These are phyloP conservation scores for Pterocles orientalis DNA, from an alignment of 2,113 vertebrate genomes.

Conservation along the genomic window DNA sequence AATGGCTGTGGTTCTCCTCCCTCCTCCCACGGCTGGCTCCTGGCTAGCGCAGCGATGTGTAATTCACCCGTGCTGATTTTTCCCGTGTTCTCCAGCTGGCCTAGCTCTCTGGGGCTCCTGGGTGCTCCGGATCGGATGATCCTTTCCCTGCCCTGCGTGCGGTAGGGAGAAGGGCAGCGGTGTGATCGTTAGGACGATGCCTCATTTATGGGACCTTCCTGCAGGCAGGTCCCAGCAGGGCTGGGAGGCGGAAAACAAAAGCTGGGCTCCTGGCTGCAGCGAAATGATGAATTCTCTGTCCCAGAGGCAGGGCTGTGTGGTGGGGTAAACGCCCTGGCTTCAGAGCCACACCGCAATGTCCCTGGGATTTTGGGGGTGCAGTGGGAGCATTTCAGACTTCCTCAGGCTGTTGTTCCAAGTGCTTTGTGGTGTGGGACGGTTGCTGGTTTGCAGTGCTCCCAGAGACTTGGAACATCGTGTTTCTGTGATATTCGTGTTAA, in stretches of 20 bases:
- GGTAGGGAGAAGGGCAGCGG: neutral
- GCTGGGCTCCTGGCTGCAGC: neutral
- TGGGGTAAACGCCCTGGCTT: neutral
- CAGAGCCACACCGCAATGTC: accelerated
- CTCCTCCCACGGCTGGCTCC: neutral
- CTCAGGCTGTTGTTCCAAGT: neutral
- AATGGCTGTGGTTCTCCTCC: neutral
- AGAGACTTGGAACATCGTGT: neutral
- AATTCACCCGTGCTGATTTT: neutral
- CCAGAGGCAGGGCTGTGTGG: neutral
- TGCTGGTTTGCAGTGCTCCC: neutral
- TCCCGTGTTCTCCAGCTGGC: neutral
- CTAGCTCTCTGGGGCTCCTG: neutral
- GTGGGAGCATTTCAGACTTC: neutral
- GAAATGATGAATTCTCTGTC: neutral
- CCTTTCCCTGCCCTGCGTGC: neutral
- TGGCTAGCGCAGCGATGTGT: neutral
- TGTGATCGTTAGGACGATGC: neutral
- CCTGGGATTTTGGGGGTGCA: accelerated
- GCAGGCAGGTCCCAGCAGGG: neutral
- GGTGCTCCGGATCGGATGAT: neutral
- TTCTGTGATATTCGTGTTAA: neutral
- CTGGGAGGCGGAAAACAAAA: neutral
- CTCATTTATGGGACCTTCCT: neutral
- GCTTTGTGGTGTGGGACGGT: neutral